phyloP scores from a whole-genome alignment of 2,888 invertebrate species.

The Nycteola revayana region DNA sequence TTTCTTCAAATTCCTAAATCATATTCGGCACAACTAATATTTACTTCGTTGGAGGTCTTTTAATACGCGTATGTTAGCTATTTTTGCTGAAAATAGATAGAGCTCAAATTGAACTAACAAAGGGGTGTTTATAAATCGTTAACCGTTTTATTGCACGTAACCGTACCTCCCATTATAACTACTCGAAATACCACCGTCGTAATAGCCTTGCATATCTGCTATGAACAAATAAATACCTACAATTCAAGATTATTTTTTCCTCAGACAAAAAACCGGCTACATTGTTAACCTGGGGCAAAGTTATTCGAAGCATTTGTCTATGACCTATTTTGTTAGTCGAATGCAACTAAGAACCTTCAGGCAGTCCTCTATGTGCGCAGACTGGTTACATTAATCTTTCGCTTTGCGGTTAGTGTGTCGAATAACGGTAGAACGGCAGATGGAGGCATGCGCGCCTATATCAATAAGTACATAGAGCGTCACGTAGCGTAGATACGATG shows the following conservation, averaged over 20 bases:
- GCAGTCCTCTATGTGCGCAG: constrained; percentile 47
- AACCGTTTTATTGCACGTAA: constrained; percentile 24
- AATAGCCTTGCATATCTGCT: constrained; percentile 3
- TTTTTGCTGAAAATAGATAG: constrained; percentile 9
- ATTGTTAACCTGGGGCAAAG: too few relatives aligned
- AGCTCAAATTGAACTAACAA: constrained; percentile 12
- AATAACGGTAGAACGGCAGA: constrained; percentile 69
- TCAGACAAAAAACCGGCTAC: neutral
- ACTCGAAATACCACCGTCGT: neutral
- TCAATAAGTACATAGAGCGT: constrained; percentile 56
- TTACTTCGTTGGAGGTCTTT: too few relatives aligned
- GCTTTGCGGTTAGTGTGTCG: constrained; percentile 74
- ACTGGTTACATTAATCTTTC: constrained; percentile 74
- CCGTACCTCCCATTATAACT: neutral
- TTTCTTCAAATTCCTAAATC: too few relatives aligned
- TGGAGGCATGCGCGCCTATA: constrained; percentile 67
- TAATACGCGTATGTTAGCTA: too few relatives aligned
- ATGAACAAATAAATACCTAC: neutral
- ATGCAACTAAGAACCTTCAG: constrained; percentile 25
- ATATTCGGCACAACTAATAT: too few relatives aligned
- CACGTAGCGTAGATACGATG: constrained; percentile 32
- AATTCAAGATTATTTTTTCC: too few relatives aligned
- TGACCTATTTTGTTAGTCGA: constrained; percentile 21
- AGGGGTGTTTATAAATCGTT: constrained; percentile 13
- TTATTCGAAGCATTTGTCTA: constrained; percentile 4